Base-by-base conservation (phyloP, 2,888 invertebrate genomes). In the Cephus pulcher region DNA sequence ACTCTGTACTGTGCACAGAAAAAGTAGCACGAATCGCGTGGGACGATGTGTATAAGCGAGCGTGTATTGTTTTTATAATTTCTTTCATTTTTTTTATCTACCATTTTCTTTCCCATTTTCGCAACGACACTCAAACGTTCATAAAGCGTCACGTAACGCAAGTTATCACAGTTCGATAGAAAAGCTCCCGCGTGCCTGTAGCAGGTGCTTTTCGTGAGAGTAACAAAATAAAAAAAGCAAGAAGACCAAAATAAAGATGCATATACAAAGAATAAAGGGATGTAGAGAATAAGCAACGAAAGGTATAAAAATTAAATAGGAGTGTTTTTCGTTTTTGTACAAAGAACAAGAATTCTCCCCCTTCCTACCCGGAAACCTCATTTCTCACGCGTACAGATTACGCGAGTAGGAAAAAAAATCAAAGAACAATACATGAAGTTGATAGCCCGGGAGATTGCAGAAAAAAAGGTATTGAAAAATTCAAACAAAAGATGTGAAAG, bases 111-210 rank as follows among this genome's bases (percentile, higher is more conserved):
- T 1, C 40, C 23, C 56, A 15, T 56, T 56, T 78, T 77, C 70
- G 74, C 75, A 78, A 81, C 76, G 78, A 81, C 81, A 81, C 77
- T 81, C 56, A 83, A 78, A 78, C 35, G 74, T 34, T 75, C 78
- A 76, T 68, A 77, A 77, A 74, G 80, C 79, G 79, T 81, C 82
- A 77, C 80, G 81, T 81, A 85, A 84, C 83, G 84, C 84, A 83
- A 84, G 12, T 86, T 88, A 88, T 88, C 88, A 88, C 86, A 89
- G 87, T 86, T 88, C 82, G 84, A 87, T 81, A 84, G 70, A 86
- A 83, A 86, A 85, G 84, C 37, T 83, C 83, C 79, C 77, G 15
- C 73, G 56, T 69, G 80, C 82, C 81, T 84, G 23, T 23, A 56
- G 2, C 56, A 23, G 23, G 56, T 56, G 23, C 56, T 56, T 9